Percentiles rank a stretch among this genome's conserved stretches.
Conservation (phyloP, 1,140 invertebrate genomes). For the roundworm (Caenorhabditis elegans) region WBcel235 BX284604.4:8724001-8724500, state of each 20-base stretch:
- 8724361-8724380: neutral
- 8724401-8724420: neutral
- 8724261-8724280: slow-evolving; percentile 39
- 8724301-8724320: slow-evolving; percentile 33
- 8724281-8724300: slow-evolving; percentile 31
- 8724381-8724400: neutral
- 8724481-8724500: neutral
- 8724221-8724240: slow-evolving; percentile 36
- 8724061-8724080: slow-evolving; percentile 15
- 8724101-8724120: neutral
- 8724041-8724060: neutral
- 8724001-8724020: no score
- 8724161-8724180: neutral
- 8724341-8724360: neutral
- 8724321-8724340: slow-evolving; percentile 19
- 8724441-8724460: neutral
- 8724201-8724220: slow-evolving; percentile 4
- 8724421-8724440: neutral
- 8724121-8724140: neutral
- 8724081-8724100: slow-evolving; percentile 33
- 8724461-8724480: neutral
- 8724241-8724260: no score
- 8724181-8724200: slow-evolving; percentile 1
- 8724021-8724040: no score
- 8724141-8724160: neutral